Evolutionary conservation across 2,113 vertebrate species (phyloP).

Genomic region (Corythornis cristatus): DNA sequence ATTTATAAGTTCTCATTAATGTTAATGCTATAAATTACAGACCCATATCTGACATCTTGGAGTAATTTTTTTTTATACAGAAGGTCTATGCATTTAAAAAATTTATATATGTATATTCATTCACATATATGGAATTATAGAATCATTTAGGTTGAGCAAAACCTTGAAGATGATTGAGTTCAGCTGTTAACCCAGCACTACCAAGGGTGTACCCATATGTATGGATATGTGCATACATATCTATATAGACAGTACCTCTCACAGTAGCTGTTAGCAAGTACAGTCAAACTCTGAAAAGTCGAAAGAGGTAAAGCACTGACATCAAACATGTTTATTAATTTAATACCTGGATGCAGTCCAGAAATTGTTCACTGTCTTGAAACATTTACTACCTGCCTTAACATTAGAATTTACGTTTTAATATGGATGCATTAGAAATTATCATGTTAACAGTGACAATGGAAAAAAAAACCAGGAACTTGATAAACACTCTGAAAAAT

Average conservation of each 20-base stretch:
- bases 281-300: slow-evolving; percentile 21
- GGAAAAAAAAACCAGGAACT: background rate
- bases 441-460: background rate
- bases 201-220: background rate
- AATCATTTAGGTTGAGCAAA: background rate
- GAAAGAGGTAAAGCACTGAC: slow-evolving; percentile 12
- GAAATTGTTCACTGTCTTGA: slow-evolving; percentile 50
- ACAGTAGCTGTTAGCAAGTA: slow-evolving; percentile 16
- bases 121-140: background rate
- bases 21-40: background rate
- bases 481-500: background rate
- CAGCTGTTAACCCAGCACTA: background rate
- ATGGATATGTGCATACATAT: accelerated
- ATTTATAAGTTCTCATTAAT: background rate
- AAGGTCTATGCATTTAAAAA: background rate
- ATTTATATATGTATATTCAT: background rate
- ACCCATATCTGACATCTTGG: background rate
- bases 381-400: slow-evolving; percentile 56
- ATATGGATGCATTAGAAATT: background rate
- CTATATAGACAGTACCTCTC: background rate
- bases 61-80: background rate
- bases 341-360: slow-evolving; percentile 29
- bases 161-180: background rate
- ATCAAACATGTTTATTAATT: slow-evolving; percentile 51
- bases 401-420: background rate